These are phyloP conservation scores for Noctua janthina DNA, from an alignment of 2,888 invertebrate species.

Conservation along the genomic window DNA sequence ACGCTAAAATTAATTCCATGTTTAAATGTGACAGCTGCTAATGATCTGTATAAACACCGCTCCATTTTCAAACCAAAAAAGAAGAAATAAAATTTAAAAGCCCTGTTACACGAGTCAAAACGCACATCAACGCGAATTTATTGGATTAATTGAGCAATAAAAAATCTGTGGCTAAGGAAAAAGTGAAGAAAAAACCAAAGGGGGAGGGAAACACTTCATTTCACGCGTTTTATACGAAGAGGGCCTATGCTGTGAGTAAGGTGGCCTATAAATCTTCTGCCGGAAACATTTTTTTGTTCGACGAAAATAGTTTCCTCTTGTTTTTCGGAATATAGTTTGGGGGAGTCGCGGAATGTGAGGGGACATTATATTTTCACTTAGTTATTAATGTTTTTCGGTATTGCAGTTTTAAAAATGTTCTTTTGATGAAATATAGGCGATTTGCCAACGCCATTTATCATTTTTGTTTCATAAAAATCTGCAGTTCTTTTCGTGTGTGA, in stretches of 20 bases:
- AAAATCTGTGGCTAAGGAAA: conserved; percentile 78
- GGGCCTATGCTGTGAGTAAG: conserved; percentile 80
- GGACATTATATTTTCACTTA: conserved; percentile 72
- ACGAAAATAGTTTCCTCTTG: conserved; percentile 89
- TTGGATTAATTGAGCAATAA: conserved; percentile 87
- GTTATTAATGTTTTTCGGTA: conserved; percentile 80
- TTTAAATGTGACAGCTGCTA: conserved; percentile 58
- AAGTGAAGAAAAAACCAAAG: conserved; percentile 67
- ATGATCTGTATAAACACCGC: conserved; percentile 56
- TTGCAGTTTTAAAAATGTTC: conserved; percentile 76
- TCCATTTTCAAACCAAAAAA: conserved; percentile 54
- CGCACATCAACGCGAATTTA: conserved; percentile 78
- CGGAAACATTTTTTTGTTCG: conserved; percentile 89
- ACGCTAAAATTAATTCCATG: conserved; percentile 41
- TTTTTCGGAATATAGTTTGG: conserved; percentile 82
- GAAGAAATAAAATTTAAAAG: conserved; percentile 73
- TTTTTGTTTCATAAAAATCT: conserved; percentile 65
- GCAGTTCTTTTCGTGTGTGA: conserved; percentile 54
- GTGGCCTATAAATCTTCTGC: conserved; percentile 85
- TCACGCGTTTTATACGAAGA: conserved; percentile 87
- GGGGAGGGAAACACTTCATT: conserved; percentile 88
- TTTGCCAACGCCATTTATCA: conserved; percentile 70
- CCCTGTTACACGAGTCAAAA: conserved; percentile 73
- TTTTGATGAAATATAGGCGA: conserved; percentile 70
- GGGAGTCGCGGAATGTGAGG: conserved; percentile 63